phyloP scores from a whole-genome alignment of 1,140 invertebrate genomes.

The Meloidogyne chitwoodi region DNA sequence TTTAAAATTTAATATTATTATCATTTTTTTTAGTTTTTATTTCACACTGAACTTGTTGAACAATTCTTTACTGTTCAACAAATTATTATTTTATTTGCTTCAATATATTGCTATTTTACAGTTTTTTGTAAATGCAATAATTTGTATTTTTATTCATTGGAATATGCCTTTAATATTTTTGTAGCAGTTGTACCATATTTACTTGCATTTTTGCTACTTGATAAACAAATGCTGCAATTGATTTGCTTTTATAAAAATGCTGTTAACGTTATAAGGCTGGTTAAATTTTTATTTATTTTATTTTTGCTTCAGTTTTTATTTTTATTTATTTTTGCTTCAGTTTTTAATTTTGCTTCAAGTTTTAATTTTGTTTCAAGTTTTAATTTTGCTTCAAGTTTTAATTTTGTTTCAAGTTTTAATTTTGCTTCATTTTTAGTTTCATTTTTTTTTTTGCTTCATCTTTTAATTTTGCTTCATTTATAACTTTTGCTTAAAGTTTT shows the following conservation, averaged over 20 bases:
- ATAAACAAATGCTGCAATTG: constrained; percentile 21
- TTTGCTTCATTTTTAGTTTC: background rate
- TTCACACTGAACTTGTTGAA: constrained; percentile 40
- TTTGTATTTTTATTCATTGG: constrained; percentile 4
- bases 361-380: background rate
- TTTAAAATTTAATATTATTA: background rate
- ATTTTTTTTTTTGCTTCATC: no score
- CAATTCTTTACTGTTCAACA: constrained; percentile 27
- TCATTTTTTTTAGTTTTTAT: constrained; percentile 27
- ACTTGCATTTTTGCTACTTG: constrained; percentile 30
- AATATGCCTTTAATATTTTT: background rate
- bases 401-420: background rate
- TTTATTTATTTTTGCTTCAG: background rate
- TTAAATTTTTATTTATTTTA: background rate
- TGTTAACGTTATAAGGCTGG: constrained; percentile 22
- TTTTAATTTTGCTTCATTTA: background rate
- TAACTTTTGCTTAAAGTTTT: no score
- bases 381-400: background rate
- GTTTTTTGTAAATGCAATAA: constrained; percentile 32
- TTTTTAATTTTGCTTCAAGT: background rate
- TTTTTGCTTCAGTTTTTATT: background rate
- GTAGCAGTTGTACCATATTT: constrained; percentile 31
- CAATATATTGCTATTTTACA: constrained; percentile 32
- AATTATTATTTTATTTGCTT: constrained; percentile 31
- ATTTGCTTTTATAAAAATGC: background rate